Percentiles rank a stretch among this genome's conserved stretches.
Evolutionary conservation across 2,113 vertebrate species (phyloP).

Genomic region (Puffinus mauretanicus): DNA sequence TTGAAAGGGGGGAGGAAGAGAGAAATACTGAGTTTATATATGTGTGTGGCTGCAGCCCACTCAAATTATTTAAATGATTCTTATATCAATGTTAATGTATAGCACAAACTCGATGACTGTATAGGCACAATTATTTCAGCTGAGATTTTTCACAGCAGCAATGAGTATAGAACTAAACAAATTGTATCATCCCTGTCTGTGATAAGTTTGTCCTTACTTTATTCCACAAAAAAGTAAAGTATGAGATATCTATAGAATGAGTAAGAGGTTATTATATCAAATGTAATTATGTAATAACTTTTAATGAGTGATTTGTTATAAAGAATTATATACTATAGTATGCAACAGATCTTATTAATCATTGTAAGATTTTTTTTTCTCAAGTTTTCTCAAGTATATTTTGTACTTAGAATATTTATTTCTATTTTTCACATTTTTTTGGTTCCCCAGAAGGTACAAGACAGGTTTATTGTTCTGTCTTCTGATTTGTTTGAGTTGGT

Average conservation of each 20-base stretch:
- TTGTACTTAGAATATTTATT: constrained; percentile 1
- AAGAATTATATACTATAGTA: neutral
- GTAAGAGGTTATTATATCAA: neutral
- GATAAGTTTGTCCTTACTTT: neutral
- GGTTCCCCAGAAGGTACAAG: neutral
- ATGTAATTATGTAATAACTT: neutral
- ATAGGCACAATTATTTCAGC: neutral
- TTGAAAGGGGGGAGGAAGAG: neutral
- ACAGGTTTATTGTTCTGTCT: neutral
- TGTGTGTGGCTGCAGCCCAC: neutral
- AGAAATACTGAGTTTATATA: neutral
- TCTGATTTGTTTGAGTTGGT: neutral
- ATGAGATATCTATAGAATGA: neutral
- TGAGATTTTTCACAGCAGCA: neutral
- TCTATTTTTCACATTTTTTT: neutral
- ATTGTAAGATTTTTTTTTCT: neutral
- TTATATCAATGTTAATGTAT: neutral
- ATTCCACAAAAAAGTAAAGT: neutral
- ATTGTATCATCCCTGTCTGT: neutral
- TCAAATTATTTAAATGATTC: neutral
- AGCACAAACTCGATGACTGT: neutral
- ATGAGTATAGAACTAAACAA: neutral
- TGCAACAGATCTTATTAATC: neutral
- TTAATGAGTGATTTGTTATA: neutral
- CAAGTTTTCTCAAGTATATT: neutral